Evolutionary conservation across 2,888 invertebrate species (phyloP), one percentile per base, ranked within the genome.

Genomic region (Aphodius sticticus): DNA sequence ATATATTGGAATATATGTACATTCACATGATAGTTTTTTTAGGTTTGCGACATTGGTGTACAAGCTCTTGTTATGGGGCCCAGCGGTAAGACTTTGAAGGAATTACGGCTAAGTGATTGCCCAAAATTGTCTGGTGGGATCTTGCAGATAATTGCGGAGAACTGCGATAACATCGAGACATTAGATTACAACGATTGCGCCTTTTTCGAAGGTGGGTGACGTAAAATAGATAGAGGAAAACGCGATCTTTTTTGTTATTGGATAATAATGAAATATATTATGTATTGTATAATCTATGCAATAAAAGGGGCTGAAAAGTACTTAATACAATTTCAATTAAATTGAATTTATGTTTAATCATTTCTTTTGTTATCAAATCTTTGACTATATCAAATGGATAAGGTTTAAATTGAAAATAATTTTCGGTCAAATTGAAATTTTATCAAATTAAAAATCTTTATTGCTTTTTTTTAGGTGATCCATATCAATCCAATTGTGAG

Each of bases 1-100:
- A n/a, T n/a, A n/a, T n/a, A n/a, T n/a, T n/a, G n/a, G n/a, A n/a
- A n/a, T n/a, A n/a, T n/a, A n/a, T n/a, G n/a, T n/a, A 26, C 26
- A 26, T 26, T 26, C 26, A 26, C 26, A 75, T 26, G 16, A 70
- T 38, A n/a, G 79, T 80, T 77, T 77, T 84, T 84, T 15, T 81
- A 89, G 89, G 84, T 89, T 53, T 85, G 85, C 35, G 86, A 88
- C 83, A 78, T 84, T 37, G 89, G 88, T 16, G 85, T 89, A 38
- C 77, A 82, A 69, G 77, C 76, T 15, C 82, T 88, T 15, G 85
- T 86, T 12, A 81, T 83, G 80, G 86, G 87, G 76, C 81, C 84
- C 12, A 86, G 85, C 83, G 86, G 86, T 16, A n/a, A 35, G 16
- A 84, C 81, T 16, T 81, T 89, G 6, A 86, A 82, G 79, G 89